Evolutionary conservation across 2,113 vertebrate genomes (phyloP).

Genomic region (Halcyon senegalensis): DNA sequence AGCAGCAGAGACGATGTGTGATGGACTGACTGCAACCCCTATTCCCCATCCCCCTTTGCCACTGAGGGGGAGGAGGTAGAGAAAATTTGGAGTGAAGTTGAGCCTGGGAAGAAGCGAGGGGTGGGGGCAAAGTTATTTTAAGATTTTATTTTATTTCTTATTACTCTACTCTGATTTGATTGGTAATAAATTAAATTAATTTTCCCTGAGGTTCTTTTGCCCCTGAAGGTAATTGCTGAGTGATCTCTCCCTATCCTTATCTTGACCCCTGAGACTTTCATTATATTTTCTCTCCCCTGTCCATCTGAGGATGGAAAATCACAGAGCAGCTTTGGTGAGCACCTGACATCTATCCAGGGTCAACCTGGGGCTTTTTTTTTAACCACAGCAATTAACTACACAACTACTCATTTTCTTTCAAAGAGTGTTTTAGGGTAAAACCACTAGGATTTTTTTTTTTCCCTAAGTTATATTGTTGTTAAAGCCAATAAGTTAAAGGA

Average conservation of each 20-base stretch:
- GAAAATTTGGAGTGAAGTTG: not conserved
- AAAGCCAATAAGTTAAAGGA: not conserved
- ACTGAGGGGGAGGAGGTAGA: not conserved
- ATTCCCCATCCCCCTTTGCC: not conserved
- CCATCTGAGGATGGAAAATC: not conserved
- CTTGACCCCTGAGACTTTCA: not conserved
- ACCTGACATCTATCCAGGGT: not conserved
- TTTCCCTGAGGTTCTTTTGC: not conserved
- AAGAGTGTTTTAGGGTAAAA: not conserved
- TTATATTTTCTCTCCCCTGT: not conserved
- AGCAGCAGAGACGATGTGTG: not conserved
- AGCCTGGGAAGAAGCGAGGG: not conserved
- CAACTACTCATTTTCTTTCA: not conserved
- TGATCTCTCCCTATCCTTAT: not conserved
- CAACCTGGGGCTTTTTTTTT: not conserved
- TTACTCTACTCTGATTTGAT: not conserved
- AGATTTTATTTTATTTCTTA: not conserved
- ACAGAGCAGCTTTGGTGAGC: not conserved
- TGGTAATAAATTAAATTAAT: not conserved
- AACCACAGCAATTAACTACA: not conserved
- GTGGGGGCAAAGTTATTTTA: not conserved
- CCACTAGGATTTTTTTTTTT: not conserved
- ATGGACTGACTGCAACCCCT: not conserved
- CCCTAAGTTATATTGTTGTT: not conserved
- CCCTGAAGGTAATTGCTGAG: not conserved